phyloP scores from a whole-genome alignment of 35 echinoderm and acorn worm genomes.

The Stichopus chloronotus region DNA sequence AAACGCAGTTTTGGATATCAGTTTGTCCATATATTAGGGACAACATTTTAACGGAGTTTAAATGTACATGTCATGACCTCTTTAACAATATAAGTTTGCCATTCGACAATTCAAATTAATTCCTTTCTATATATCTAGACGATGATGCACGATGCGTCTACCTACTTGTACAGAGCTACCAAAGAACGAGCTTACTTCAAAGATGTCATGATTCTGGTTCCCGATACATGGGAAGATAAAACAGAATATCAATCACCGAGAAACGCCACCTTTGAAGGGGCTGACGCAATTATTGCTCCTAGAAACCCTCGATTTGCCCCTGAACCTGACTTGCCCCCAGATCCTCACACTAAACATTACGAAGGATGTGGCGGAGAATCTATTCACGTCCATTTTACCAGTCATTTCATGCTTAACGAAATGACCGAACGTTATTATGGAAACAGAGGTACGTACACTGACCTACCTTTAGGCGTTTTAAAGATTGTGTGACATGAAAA shows the following conservation, averaged over 20 bases:
- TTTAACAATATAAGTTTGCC: too few species aligned
- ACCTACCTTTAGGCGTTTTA: too few species aligned
- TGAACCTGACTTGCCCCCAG: neutral
- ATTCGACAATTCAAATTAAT: too few species aligned
- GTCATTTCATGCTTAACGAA: conserved; percentile 51
- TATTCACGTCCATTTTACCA: conserved; percentile 73
- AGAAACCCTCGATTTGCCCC: conserved; percentile 75
- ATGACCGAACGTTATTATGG: conserved; percentile 59
- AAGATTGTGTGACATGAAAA: too few species aligned
- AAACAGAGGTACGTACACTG: conserved; percentile 55
- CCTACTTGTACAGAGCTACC: conserved; percentile 75
- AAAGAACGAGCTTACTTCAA: conserved; percentile 72
- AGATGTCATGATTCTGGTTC: conserved; percentile 83
- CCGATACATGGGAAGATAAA: conserved; percentile 66
- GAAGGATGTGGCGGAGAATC: conserved; percentile 75
- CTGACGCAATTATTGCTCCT: conserved; percentile 84
- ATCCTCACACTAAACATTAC: conserved; percentile 75
- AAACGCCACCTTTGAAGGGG: conserved; percentile 72
- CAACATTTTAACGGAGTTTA: too few species aligned
- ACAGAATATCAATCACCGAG: conserved; percentile 56
- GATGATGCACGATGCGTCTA: conserved; percentile 70
- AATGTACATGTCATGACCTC: too few species aligned
- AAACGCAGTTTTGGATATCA: too few species aligned
- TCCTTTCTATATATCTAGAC: conserved; percentile 23
- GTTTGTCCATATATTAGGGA: too few species aligned